These are phyloP conservation scores for Monochamus saltuarius DNA, from an alignment of 1,140 invertebrate species.

Conservation along the genomic window DNA sequence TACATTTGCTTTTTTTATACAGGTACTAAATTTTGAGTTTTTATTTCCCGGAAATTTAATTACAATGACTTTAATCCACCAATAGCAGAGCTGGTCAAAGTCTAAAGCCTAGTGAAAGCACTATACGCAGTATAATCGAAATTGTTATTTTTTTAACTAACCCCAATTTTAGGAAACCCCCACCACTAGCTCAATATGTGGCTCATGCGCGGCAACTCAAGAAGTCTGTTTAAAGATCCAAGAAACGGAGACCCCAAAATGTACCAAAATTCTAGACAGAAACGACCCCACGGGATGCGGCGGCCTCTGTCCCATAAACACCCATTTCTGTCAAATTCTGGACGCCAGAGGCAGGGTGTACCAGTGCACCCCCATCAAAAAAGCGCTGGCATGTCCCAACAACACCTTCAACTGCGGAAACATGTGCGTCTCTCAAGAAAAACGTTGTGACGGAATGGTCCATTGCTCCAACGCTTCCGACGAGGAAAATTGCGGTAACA, in stretches of 20 bases:
- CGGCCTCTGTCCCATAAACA: constrained; percentile 68
- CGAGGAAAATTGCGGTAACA: constrained; percentile 74
- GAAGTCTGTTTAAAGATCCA: constrained; percentile 44
- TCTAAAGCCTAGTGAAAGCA: too few relatives aligned
- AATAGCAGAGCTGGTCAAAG: too few relatives aligned
- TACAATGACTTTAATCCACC: too few relatives aligned
- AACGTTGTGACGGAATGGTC: constrained; percentile 73
- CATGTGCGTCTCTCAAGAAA: constrained; percentile 66
- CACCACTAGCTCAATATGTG: too few relatives aligned
- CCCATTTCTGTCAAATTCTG: constrained; percentile 70
- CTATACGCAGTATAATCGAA: too few relatives aligned
- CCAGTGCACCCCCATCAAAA: constrained; percentile 54
- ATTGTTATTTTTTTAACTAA: too few relatives aligned
- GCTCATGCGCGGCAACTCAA: not conserved
- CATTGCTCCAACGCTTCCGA: constrained; percentile 81
- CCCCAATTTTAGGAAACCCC: too few relatives aligned
- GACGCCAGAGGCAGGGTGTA: constrained; percentile 55
- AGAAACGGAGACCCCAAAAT: constrained; percentile 55
- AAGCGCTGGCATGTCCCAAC: constrained; percentile 56
- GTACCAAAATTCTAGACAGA: constrained; percentile 59
- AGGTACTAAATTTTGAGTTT: too few relatives aligned
- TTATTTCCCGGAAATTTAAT: too few relatives aligned
- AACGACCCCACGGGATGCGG: constrained; percentile 73
- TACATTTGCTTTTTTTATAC: too few relatives aligned
- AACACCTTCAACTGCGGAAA: constrained; percentile 73